Base-by-base conservation (phyloP, 2,113 vertebrate genomes). In the Chionis minor region DNA sequence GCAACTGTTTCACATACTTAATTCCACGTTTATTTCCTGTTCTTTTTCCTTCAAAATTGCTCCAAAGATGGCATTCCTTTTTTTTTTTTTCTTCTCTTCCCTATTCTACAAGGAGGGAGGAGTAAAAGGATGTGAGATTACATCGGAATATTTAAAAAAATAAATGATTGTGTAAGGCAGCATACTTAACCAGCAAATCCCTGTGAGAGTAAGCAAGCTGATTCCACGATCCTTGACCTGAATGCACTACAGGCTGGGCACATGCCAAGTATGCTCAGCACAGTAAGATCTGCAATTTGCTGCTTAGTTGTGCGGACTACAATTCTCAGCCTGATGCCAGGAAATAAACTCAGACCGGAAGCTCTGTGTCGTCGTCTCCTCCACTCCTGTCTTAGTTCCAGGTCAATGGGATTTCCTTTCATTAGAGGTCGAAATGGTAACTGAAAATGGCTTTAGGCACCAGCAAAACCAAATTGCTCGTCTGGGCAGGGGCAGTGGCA, bases 281-380 rank as follows among this genome's bases (percentile, higher is more conserved):
- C 79, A 81, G 73, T 77, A 72, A 82, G 81, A 81, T 88, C 61
- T 93, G 95, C 79, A 90, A 92, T 81, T 91, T 78, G 78, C 77
- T 92, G 33, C 92, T 90, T 85, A 80, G 35, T n/a, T 81, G 42
- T 83, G 69, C 51, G 69, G 94, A 52, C 54, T 82, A 26, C 42
- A 86, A 78, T 91, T 96, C 10, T 12, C 4, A 22, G 65, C 45
- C 56, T 92, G 80, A 91, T 81, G 82, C 73, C 91, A 96, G 63
- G 82, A 96, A 90, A 69, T 77, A 61, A 62, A 74, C 38, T 35
- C 49, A 51, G 92, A 90, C 91, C 83, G 88, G 80, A 92, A 95
- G 56, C 26, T 63, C 52, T 74, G 28, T 56, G 62, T 92, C 15
- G 1, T 81, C 3, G 4, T 79, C 81, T 35, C 42, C 47, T 42